phyloP scores from a whole-genome alignment of 37 sponge, comb jelly and placozoan genomes.

The Amphimedon queenslandica region DNA sequence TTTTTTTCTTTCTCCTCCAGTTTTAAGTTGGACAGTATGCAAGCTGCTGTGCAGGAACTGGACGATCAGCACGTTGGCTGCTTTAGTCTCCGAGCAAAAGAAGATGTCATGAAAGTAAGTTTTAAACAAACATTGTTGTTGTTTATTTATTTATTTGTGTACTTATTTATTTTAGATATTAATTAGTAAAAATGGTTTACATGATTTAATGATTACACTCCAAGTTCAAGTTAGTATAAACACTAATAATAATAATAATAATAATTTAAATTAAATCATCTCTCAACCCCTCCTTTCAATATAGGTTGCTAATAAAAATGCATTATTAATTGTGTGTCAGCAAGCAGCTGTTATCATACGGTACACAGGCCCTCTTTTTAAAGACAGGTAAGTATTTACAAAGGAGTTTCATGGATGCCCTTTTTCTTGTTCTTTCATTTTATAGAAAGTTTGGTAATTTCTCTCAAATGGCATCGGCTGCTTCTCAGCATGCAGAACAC shows the following conservation, averaged over 20 bases:
- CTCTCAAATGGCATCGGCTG: neutral
- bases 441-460: slow-evolving; percentile 1
- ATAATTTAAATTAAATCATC: neutral
- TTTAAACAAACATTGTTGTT: neutral
- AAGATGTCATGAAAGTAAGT: slow-evolving; percentile 38
- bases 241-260: no score
- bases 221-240: slow-evolving; percentile 9
- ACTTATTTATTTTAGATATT: neutral
- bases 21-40: slow-evolving; percentile 10
- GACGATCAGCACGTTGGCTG: slow-evolving; percentile 24
- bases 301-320: slow-evolving; percentile 35
- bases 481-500: neutral
- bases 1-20: no score
- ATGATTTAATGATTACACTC: neutral
- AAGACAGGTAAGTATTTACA: neutral
- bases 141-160: neutral
- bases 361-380: neutral
- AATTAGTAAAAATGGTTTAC: neutral
- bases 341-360: slow-evolving; percentile 21
- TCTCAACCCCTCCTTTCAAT: neutral
- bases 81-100: slow-evolving; percentile 51
- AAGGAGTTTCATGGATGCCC: no score
- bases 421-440: no score
- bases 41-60: slow-evolving; percentile 51
- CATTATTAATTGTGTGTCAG: slow-evolving; percentile 34